phyloP scores from a whole-genome alignment of 2,113 vertebrate species.

The Pagrus major region DNA sequence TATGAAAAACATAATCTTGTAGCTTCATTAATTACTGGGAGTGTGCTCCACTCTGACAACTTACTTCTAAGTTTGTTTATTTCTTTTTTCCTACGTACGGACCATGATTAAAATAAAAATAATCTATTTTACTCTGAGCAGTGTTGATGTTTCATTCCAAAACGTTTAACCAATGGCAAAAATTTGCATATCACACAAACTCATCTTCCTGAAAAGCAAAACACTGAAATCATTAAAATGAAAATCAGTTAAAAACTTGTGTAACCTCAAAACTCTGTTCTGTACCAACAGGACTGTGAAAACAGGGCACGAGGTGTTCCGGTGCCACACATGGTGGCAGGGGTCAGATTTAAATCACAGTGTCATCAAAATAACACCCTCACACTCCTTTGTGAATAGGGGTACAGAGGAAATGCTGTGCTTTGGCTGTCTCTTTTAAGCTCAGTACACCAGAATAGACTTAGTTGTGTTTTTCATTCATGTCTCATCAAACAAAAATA shows the following conservation, averaged over 20 bases:
- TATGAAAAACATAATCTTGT: conserved; percentile 13
- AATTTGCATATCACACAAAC: conserved; percentile 49
- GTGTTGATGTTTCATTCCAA: neutral
- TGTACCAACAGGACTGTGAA: neutral
- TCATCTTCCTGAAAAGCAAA: conserved; percentile 31
- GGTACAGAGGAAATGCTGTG: neutral
- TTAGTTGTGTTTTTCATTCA: neutral
- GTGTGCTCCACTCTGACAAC: conserved; percentile 2
- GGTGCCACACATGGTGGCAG: neutral
- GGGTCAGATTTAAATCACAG: conserved; percentile 18
- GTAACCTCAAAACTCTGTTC: conserved; percentile 14
- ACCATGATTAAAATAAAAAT: neutral
- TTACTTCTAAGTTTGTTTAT: conserved; percentile 1
- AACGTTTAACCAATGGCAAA: conserved; percentile 25
- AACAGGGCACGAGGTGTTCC: neutral
- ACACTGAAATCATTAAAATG: conserved; percentile 39
- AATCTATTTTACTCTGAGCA: neutral
- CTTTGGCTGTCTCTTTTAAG: conserved; percentile 5
- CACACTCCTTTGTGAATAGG: neutral
- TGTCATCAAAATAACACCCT: conserved; percentile 13
- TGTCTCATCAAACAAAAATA: neutral
- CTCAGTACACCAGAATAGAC: neutral
- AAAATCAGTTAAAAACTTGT: conserved; percentile 16
- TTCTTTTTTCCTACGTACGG: conserved; percentile 13
- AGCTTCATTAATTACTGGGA: conserved; percentile 47